Conservation (phyloP, 2,888 invertebrate species). For the Apotomis capreana region DNA sequence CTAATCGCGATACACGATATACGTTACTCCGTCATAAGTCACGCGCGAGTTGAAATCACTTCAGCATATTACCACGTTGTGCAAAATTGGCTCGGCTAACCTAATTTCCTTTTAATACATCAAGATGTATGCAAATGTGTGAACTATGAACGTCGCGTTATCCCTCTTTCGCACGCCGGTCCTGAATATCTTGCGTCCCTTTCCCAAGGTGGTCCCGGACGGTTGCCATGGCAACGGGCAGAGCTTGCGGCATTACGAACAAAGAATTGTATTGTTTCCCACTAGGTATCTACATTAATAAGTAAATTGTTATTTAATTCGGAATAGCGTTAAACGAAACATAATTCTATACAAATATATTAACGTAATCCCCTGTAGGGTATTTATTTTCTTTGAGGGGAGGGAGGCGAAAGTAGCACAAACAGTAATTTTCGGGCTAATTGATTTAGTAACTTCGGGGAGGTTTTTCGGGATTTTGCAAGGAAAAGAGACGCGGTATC, state of each 20-base stretch:
- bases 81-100: constrained; percentile 47
- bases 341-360: neutral
- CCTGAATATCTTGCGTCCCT: constrained; percentile 26
- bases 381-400: constrained; percentile 22
- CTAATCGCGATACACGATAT: neutral
- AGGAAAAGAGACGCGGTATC: constrained; percentile 23
- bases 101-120: constrained; percentile 56
- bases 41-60: constrained; percentile 39
- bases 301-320: constrained; percentile 13
- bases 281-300: constrained; percentile 8
- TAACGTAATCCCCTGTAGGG: neutral
- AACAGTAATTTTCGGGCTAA: constrained; percentile 39
- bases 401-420: constrained; percentile 19
- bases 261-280: constrained; percentile 42
- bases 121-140: constrained; percentile 45
- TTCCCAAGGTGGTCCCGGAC: constrained; percentile 44
- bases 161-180: constrained; percentile 25
- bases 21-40: constrained; percentile 22
- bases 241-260: constrained; percentile 41
- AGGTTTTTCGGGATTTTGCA: constrained; percentile 19
- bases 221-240: constrained; percentile 47
- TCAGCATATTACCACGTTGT: constrained; percentile 40
- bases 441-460: constrained; percentile 42
- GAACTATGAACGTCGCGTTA: constrained; percentile 34
- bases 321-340: neutral